Evolutionary conservation across 2,797 vertebrate genomes (phyloP), one percentile per base, ranked within the genome.

Genomic region (Spea hammondii): DNA sequence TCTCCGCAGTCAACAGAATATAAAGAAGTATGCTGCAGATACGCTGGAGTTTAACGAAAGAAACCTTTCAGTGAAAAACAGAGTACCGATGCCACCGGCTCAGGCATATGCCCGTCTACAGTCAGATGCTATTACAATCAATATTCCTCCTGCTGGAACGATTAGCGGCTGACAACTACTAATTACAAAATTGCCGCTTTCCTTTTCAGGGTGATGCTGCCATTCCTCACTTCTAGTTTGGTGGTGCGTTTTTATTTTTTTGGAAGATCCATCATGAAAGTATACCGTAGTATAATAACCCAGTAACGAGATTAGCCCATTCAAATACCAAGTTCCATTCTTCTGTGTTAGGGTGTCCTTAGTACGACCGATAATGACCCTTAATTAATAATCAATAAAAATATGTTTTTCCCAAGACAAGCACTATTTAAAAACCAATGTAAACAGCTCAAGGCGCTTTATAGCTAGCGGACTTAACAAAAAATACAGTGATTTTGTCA

Each of bases 111-210:
- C 0, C 1, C 76, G 76, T 65, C 9, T 85, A 80, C 84, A 82
- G 83, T 83, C 47, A 82, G 83, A 73, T 79, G 77, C 74, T 79
- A 9, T 50, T 12, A 68, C 0, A 46, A 80, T 55, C 83, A 84
- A 76, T 57, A 84, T n/a, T 80, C 79, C 85, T 85, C 77, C 79
- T 83, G 75, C 10, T 77, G 84, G 78, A 86, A 80, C 83, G 70
- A 82, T 82, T 82, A 82, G 80, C 69, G 68, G 80, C 71, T 82
- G 80, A 82, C 80, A 82, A 82, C 75, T 70, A 71, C 75, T 82
- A 82, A 82, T 82, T 82, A 82, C 55, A 73, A 82, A 82, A 78
- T 74, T 82, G 80, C 75, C 80, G 74, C 66, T 77, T 78, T 77
- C 75, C 65, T 51, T 70, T 74, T 74, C 75, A 73, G 55, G 57